These are phyloP conservation scores for Marmota flaviventris DNA, from an alignment of 2,113 vertebrate genomes.

Conservation along the genomic window DNA sequence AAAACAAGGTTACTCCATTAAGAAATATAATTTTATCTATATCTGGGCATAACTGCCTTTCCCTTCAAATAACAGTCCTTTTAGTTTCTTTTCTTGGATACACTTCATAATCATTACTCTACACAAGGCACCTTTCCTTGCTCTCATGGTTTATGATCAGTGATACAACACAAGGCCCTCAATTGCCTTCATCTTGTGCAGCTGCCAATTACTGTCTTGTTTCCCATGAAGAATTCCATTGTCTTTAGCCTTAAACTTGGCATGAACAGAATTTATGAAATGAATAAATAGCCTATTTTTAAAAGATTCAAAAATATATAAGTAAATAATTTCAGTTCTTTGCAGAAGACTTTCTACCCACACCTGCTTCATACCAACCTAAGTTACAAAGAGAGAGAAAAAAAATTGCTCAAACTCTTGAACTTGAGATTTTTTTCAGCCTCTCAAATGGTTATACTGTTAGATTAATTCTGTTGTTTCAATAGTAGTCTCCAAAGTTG, in stretches of 20 bases:
- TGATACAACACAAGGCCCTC: conserved; percentile 47
- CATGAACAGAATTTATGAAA: conserved; percentile 78
- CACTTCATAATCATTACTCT: conserved; percentile 73
- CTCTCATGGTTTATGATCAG: conserved; percentile 16
- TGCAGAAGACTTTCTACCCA: not conserved
- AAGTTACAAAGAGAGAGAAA: conserved; percentile 58
- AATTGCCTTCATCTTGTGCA: not conserved
- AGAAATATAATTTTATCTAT: conserved; percentile 56
- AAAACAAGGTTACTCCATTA: not conserved
- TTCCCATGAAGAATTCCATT: conserved; percentile 75
- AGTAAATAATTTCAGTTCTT: conserved; percentile 1
- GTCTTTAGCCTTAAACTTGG: conserved; percentile 80
- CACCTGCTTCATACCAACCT: conserved; percentile 56
- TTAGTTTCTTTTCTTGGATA: conserved; percentile 67
- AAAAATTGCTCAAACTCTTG: conserved; percentile 8
- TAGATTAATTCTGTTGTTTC: not conserved
- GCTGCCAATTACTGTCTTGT: conserved; percentile 79
- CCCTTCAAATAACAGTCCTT: conserved; percentile 24
- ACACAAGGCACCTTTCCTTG: conserved; percentile 58
- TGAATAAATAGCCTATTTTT: conserved; percentile 80
- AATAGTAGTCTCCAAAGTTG: not conserved
- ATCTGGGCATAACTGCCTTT: not conserved
- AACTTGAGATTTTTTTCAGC: conserved; percentile 14
- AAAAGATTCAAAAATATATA: conserved; percentile 71
- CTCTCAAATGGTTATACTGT: not conserved